Evolutionary conservation across 2,797 vertebrate genomes (phyloP).

Genomic region (Anas acuta): DNA sequence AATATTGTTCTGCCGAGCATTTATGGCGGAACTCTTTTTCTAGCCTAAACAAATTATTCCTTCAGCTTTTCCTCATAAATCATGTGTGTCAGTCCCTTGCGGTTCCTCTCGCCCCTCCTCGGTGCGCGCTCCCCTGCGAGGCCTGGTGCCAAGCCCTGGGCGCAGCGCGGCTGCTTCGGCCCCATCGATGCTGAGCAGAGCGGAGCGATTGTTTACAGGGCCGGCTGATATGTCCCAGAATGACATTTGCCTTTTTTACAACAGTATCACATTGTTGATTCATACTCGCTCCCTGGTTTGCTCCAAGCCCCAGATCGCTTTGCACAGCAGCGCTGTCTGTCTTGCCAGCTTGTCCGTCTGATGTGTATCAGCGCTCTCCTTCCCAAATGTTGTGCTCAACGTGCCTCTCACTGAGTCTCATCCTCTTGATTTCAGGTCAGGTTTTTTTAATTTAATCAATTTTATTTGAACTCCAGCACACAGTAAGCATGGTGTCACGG

Average conservation of each 20-base stretch:
- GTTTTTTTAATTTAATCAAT: not conserved
- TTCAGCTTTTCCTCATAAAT: not conserved
- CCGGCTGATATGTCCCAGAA: conserved; percentile 34
- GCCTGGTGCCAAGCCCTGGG: not conserved
- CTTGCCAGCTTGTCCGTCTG: not conserved
- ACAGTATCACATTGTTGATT: conserved; percentile 48
- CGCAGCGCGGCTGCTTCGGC: not conserved
- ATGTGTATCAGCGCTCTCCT: not conserved
- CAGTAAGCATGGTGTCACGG: not conserved
- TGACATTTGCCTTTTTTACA: conserved; percentile 57
- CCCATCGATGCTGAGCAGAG: not conserved
- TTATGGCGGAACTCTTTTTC: not conserved
- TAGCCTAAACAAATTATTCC: not conserved
- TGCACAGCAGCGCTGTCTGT: not conserved
- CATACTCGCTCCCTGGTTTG: rapidly evolving
- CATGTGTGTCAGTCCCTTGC: rapidly evolving
- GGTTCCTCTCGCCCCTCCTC: not conserved
- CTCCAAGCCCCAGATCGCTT: not conserved
- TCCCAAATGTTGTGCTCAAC: not conserved
- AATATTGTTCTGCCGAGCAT: not conserved
- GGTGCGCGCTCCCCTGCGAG: not conserved
- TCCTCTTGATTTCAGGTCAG: not conserved
- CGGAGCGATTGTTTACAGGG: not conserved
- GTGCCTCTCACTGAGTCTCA: rapidly evolving
- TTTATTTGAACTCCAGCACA: too few relatives aligned